phyloP scores from a whole-genome alignment of 1,140 invertebrate genomes.

The Augochlora pura region DNA sequence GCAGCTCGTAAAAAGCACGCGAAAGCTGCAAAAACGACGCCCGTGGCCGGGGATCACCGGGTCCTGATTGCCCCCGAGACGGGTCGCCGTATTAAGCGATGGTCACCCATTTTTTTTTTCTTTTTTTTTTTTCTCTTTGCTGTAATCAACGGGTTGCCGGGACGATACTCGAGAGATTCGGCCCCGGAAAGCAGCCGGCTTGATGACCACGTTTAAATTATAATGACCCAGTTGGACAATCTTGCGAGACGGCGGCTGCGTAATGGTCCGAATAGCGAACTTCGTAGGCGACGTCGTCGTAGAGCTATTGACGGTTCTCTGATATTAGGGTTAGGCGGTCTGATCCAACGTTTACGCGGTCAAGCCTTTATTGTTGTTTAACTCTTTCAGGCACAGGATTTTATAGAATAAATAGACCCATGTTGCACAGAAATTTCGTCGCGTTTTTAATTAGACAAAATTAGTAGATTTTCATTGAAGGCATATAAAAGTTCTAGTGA shows the following conservation, averaged over 20 bases:
- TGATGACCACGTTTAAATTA: slow-evolving; percentile 3
- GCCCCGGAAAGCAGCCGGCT: not conserved
- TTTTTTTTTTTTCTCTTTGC: too few relatives aligned
- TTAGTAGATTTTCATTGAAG: too few relatives aligned
- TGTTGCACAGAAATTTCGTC: too few relatives aligned
- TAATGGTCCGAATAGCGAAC: not conserved
- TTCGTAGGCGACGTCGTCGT: not conserved
- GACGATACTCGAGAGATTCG: not conserved
- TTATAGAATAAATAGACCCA: too few relatives aligned
- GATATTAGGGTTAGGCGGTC: not conserved
- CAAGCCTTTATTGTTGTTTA: too few relatives aligned
- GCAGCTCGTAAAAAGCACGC: slow-evolving; percentile 28
- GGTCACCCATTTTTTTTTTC: slow-evolving; percentile 3
- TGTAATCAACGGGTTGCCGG: slow-evolving; percentile 12
- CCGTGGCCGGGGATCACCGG: slow-evolving; percentile 2
- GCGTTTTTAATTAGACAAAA: too few relatives aligned
- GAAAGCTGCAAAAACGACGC: slow-evolving; percentile 40
- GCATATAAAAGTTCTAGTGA: too few relatives aligned
- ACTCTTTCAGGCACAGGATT: too few relatives aligned
- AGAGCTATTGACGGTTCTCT: not conserved
- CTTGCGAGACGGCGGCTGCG: not conserved
- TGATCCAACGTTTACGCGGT: too few relatives aligned
- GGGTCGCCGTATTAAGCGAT: slow-evolving; percentile 24
- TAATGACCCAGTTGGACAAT: not conserved
- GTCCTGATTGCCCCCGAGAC: slow-evolving; percentile 15